phyloP scores from a whole-genome alignment of 2,113 vertebrate genomes.

The Sander lucioperca region DNA sequence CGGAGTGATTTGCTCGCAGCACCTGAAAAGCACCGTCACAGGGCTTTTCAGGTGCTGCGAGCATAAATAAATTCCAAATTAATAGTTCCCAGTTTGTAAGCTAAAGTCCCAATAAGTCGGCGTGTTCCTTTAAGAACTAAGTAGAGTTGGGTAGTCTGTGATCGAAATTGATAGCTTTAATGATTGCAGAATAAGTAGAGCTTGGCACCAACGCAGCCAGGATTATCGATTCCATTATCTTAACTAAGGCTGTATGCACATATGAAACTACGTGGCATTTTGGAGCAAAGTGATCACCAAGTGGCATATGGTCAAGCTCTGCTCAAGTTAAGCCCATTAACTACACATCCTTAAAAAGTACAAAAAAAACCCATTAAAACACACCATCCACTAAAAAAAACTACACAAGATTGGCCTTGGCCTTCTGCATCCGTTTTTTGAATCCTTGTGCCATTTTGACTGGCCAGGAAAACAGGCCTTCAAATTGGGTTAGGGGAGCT shows the following conservation, averaged over 20 bases:
- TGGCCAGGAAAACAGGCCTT: slow-evolving; percentile 59
- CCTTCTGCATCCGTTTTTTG: slow-evolving; percentile 59
- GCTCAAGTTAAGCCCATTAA: slow-evolving; percentile 44
- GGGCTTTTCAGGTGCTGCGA: too few relatives aligned
- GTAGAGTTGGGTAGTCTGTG: neutral
- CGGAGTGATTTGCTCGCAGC: too few relatives aligned
- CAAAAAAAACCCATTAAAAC: neutral
- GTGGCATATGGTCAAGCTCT: slow-evolving; percentile 27
- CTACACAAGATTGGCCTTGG: slow-evolving; percentile 11
- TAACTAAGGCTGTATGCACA: neutral
- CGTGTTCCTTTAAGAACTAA: neutral
- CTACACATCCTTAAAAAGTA: neutral
- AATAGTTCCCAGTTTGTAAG: too few relatives aligned
- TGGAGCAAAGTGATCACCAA: neutral
- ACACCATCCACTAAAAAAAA: slow-evolving; percentile 13
- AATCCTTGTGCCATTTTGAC: slow-evolving; percentile 63
- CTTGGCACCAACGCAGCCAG: neutral
- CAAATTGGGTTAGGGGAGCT: slow-evolving; percentile 74
- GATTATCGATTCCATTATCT: neutral
- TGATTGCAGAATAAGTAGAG: neutral
- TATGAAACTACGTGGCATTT: neutral
- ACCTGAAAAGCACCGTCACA: too few relatives aligned
- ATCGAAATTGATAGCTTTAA: neutral
- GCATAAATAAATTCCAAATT: too few relatives aligned
- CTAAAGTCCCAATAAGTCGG: too few relatives aligned